phyloP scores from a whole-genome alignment of 2,888 invertebrate species.

The Tupiocoris notatus region DNA sequence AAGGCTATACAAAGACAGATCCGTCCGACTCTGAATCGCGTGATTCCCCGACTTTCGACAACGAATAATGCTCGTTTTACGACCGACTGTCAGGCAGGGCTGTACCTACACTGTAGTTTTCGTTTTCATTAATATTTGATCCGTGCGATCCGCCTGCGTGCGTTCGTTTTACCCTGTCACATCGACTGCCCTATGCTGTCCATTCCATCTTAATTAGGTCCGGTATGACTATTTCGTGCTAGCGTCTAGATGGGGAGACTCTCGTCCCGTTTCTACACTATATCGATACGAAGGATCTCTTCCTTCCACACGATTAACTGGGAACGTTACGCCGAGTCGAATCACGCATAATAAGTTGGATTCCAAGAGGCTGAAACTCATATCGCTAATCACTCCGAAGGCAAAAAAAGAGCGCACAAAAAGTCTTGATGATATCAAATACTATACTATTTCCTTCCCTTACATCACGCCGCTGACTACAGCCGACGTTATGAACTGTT shows the following conservation, averaged over 20 bases:
- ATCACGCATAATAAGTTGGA: too few species aligned
- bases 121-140: slow-evolving; percentile 25
- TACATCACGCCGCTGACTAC: too few species aligned
- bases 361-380: too few species aligned
- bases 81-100: neutral
- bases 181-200: neutral
- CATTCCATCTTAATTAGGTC: neutral
- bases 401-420: too few species aligned
- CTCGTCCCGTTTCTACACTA: neutral
- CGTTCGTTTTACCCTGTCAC: neutral
- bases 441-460: too few species aligned
- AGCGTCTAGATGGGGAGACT: neutral
- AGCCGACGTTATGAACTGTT: too few species aligned
- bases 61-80: neutral
- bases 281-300: neutral
- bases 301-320: too few species aligned
- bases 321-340: too few species aligned
- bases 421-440: too few species aligned
- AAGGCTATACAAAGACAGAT: too few species aligned
- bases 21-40: neutral
- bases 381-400: too few species aligned
- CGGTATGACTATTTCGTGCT: neutral
- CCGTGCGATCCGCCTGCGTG: neutral
- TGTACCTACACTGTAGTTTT: too few species aligned
- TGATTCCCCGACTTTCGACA: neutral